Evolutionary conservation across 2,888 invertebrate species (phyloP).

Genomic region (Drosophila anomelani): DNA sequence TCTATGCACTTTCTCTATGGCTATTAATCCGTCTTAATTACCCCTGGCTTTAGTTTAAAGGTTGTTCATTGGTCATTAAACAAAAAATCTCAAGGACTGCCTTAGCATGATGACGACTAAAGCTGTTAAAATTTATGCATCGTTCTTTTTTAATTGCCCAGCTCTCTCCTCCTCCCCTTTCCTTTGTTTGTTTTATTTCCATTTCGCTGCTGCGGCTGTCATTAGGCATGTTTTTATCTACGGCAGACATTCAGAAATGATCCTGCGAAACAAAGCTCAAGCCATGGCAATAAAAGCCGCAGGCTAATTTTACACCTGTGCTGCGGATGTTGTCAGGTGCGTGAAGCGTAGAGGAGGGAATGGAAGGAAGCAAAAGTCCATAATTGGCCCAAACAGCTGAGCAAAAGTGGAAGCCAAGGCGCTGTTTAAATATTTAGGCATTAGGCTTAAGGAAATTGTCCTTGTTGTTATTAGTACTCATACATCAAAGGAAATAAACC

Average conservation of each 20-base stretch:
- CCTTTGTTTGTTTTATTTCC: slow-evolving; percentile 26
- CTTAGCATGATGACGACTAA: slow-evolving; percentile 14
- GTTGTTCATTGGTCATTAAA: slow-evolving; percentile 41
- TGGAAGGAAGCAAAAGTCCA: slow-evolving; percentile 5
- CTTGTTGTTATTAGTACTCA: slow-evolving; percentile 8
- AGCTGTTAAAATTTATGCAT: slow-evolving; percentile 48
- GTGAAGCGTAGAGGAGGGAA: neutral
- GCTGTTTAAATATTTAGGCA: slow-evolving; percentile 67
- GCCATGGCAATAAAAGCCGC: slow-evolving; percentile 64
- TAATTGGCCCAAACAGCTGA: slow-evolving; percentile 58
- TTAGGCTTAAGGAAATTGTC: slow-evolving; percentile 48
- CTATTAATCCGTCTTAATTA: slow-evolving; percentile 22
- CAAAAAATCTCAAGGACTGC: slow-evolving; percentile 51
- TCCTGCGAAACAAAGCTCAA: slow-evolving; percentile 55
- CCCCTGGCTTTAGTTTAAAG: slow-evolving; percentile 4
- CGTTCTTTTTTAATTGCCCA: slow-evolving; percentile 52
- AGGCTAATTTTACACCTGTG: slow-evolving; percentile 72
- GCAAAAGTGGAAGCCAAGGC: slow-evolving; percentile 14
- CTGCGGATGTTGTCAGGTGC: slow-evolving; percentile 38
- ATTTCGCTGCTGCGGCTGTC: slow-evolving; percentile 42
- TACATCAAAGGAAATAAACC: slow-evolving; percentile 18
- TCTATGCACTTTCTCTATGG: neutral
- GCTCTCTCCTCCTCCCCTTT: slow-evolving; percentile 4
- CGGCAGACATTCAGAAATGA: slow-evolving; percentile 63
- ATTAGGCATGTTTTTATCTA: slow-evolving; percentile 68